These are phyloP conservation scores for Pangasianodon hypophthalmus DNA, from an alignment of 2,113 vertebrate genomes.

Conservation along the genomic window DNA sequence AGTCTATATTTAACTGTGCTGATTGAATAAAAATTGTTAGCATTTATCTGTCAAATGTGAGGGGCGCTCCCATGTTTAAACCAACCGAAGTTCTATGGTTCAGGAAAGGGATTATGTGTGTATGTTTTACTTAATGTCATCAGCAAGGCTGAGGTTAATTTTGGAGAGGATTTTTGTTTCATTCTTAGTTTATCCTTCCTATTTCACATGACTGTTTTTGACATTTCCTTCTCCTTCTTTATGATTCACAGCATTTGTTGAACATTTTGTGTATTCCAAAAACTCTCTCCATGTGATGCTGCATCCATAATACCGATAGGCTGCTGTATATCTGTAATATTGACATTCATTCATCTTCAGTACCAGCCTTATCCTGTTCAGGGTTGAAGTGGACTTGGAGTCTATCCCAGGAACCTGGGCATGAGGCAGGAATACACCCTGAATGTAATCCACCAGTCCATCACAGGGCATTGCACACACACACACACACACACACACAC, in stretches of 20 bases:
- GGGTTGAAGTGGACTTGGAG: not conserved
- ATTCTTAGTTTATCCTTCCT: not conserved
- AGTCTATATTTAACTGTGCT: conserved; percentile 8
- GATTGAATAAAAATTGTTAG: not conserved
- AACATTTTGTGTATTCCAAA: not conserved
- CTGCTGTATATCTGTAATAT: not conserved
- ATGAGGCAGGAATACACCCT: not conserved
- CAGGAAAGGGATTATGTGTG: not conserved
- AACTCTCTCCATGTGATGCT: not conserved
- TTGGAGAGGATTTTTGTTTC: conserved; percentile 6
- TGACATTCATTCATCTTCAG: not conserved
- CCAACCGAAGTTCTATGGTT: conserved; percentile 1
- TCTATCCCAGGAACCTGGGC: not conserved
- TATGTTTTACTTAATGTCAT: conserved; percentile 10
- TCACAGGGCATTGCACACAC: not conserved
- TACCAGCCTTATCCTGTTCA: not conserved
- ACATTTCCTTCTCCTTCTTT: not conserved
- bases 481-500: not conserved
- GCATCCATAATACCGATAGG: not conserved
- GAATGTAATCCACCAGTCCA: not conserved
- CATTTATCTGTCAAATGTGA: not conserved
- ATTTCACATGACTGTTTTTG: not conserved
- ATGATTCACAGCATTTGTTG: not conserved
- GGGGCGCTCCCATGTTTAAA: not conserved
- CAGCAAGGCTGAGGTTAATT: conserved; percentile 5